Base-by-base conservation (phyloP, 1,140 invertebrate genomes). In the Lordiphosa mommai region DNA sequence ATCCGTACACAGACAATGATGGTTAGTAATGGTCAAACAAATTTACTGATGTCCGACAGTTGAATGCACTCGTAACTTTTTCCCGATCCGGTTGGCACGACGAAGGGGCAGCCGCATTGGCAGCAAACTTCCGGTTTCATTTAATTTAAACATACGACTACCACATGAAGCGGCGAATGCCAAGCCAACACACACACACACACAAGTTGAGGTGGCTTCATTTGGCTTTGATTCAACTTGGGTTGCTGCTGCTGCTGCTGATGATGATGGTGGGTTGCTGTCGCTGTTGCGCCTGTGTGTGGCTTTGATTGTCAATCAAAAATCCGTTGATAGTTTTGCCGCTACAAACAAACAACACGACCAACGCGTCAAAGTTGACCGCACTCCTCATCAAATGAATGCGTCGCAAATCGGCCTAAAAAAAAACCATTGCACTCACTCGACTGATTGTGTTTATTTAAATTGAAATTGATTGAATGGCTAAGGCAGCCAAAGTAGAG, bases 251-350 rank as follows among this genome's bases (percentile, higher is more conserved):
- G 37, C 16, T 20, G 16, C 9, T 40, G 16, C 17, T 41, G 40
- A 4, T 43, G 40, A 43, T 43, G 40, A 43, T 43, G 27, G 40
- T 43, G 40, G 40, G 40, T 43, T 38, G 33, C n/a, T 34, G 36
- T 16, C 27, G 17, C 37, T 38, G 16, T 20, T 41, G 38, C 38
- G 38, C 38, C 10, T 43, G 40, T 43, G 40, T 43, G 40, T 43
- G 40, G 40, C 40, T 43, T 43, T 43, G 40, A 43, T 43, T 43
- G 40, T 43, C 40, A 43, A 43, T 43, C 40, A 43, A 43, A 43
- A 43, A 43, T 43, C 40, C 40, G 40, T 43, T 43, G 40, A 43
- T 43, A 12, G 40, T 23, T 23, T 23, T 23, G 20, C 20, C 20
- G 20, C 20, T 23, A 23, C 20, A 23, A 23, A 23, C 20, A 12